These are phyloP conservation scores for Phragmatobia fuliginosa DNA, from an alignment of 2,888 invertebrate species.

Conservation along the genomic window DNA sequence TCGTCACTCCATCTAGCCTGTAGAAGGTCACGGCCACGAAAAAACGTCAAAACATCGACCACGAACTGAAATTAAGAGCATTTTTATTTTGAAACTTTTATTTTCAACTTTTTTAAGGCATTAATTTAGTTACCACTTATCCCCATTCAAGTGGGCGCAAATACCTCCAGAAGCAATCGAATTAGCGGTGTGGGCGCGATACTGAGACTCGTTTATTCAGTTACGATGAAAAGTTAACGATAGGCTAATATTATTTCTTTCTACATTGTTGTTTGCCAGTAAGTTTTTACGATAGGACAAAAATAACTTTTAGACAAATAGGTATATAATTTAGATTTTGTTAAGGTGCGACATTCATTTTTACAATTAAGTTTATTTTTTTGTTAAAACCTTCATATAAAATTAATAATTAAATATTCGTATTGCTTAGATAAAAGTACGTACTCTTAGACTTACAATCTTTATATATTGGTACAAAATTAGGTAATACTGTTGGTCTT, in stretches of 20 bases:
- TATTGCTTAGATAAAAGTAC: neutral
- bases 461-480: no score
- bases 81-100: no score
- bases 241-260: neutral
- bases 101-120: no score
- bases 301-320: neutral
- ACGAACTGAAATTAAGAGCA: no score
- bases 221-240: conserved; percentile 3
- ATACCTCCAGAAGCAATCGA: neutral
- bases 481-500: no score
- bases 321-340: neutral
- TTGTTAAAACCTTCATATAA: no score
- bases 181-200: neutral
- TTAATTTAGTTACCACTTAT: no score
- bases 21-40: no score
- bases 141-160: neutral
- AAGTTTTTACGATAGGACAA: neutral
- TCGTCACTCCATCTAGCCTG: no score
- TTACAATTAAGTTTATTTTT: no score
- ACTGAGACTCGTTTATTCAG: neutral
- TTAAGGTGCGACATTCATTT: no score
- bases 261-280: neutral
- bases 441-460: neutral
- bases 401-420: neutral
- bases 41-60: no score